Evolutionary conservation across 2,797 vertebrate species (phyloP), one percentile per base, ranked within the genome.

Genomic region (Euthynnus affinis): DNA sequence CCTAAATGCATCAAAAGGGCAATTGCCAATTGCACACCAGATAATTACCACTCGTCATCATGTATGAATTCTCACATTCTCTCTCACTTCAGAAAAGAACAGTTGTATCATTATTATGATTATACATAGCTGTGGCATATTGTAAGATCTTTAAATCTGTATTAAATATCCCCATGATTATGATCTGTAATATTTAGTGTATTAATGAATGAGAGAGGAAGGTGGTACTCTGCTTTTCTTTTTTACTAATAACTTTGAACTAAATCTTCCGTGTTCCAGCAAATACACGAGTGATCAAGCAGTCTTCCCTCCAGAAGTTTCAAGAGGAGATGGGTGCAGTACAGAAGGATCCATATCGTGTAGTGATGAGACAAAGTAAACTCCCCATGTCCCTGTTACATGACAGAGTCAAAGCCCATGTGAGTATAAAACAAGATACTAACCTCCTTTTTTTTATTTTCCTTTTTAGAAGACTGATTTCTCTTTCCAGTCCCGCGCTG

Each of bases 251-350:
- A 51, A 18, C 17, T 57, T 32, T 13, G 6, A 61, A 20, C 14
- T n/a, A 37, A 3, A 44, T 64, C 8, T 18, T 66, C 42, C 80
- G 6, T 71, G 9, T 84, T 91, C 49, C 92, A 99, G 98, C 96
- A 85, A 99, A 99, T 81, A 99, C 98, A 15, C 96, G 98, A 29
- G 98, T 99, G 71, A 98, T 99, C 92, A 99, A 98, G 92, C 98
- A 99, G 52, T 96, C 98, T 0, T 98, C 97, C 22, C 95, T 99
- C 0, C 98, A 99, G 92, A 98, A 96, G 77, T 99, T 99, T 88
- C 97, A 99, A 87, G 98, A 99, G 0, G 98, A 99, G 88, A 99
- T 99, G 98, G 96, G 95, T 44, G 93, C 89, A 0, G 92, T 99
- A 18, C 94, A 97, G 94, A 99, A 98, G 73, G 96, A 99, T 88